Evolutionary conservation across 2,797 vertebrate genomes (phyloP).

Genomic region (Orestias chungarensis): DNA sequence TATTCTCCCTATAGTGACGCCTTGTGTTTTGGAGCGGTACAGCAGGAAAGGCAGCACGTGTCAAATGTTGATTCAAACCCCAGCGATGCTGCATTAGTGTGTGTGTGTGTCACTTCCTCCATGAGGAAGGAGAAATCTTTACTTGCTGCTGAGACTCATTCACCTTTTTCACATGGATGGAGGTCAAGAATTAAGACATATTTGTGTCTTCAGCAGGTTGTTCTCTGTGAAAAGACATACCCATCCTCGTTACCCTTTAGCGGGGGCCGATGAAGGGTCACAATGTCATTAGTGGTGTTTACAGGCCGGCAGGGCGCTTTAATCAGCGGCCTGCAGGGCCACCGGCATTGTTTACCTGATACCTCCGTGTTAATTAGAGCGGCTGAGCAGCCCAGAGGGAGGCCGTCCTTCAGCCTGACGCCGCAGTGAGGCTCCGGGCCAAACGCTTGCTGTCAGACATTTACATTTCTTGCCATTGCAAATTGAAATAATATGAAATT

Average conservation of each 20-base stretch:
- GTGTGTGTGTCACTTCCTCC: not conserved
- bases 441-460: not conserved
- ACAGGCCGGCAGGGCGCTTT: conserved; percentile 79
- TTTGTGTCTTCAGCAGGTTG: not conserved
- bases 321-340: conserved; percentile 81
- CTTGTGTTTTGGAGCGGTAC: not conserved
- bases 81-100: not conserved
- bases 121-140: not conserved
- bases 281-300: conserved; percentile 67
- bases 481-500: not conserved
- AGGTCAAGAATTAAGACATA: not conserved
- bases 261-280: conserved; percentile 15
- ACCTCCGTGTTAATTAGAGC: conserved; percentile 77
- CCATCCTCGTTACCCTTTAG: conserved; percentile 51
- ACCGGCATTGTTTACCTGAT: conserved; percentile 81
- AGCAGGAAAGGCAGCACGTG: no score
- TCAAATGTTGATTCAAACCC: no score
- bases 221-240: not conserved
- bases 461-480: not conserved
- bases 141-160: not conserved
- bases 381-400: conserved; percentile 61
- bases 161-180: not conserved
- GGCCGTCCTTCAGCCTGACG: conserved; percentile 69
- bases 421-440: not conserved
- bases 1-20: not conserved